Conservation (phyloP, 2,113 vertebrate species). For the Ornithorhynchus anatinus region DNA sequence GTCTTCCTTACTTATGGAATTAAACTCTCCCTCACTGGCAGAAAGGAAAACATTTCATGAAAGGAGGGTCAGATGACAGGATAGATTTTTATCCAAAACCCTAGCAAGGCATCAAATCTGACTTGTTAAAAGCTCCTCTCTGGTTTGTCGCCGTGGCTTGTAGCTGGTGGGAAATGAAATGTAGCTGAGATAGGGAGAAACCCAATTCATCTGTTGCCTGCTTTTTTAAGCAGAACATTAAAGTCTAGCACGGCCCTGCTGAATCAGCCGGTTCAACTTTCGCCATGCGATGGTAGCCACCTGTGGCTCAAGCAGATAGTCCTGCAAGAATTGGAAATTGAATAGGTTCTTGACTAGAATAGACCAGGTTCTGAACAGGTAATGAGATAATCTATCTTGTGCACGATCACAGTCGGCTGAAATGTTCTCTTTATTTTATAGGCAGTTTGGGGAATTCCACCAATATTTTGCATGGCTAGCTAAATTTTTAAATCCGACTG, state of each 20-base stretch:
- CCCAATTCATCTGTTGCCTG: background rate
- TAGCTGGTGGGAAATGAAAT: slow-evolving; percentile 17
- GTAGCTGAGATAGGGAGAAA: background rate
- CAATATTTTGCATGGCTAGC: background rate
- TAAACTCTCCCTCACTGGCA: background rate
- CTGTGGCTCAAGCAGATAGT: background rate
- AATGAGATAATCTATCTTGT: background rate
- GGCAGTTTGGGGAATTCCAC: background rate
- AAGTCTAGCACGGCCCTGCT: background rate
- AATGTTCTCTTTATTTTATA: background rate
- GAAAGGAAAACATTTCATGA: slow-evolving; percentile 5
- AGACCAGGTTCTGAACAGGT: background rate
- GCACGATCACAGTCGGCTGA: background rate
- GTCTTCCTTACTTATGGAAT: background rate
- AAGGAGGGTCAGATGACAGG: background rate
- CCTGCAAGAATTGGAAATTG: background rate
- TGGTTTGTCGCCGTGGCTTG: background rate
- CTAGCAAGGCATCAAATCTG: background rate
- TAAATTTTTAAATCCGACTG: background rate
- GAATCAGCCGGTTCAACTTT: background rate
- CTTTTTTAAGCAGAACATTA: background rate
- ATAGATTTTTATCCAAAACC: slow-evolving; percentile 1
- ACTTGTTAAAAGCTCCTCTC: background rate
- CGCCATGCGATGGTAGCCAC: background rate
- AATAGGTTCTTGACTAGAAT: background rate